Percentiles rank a stretch among this genome's conserved stretches.
These are phyloP conservation scores for Papilio aristodemus DNA, from an alignment of 1,140 invertebrate species.

Conservation along the genomic window DNA sequence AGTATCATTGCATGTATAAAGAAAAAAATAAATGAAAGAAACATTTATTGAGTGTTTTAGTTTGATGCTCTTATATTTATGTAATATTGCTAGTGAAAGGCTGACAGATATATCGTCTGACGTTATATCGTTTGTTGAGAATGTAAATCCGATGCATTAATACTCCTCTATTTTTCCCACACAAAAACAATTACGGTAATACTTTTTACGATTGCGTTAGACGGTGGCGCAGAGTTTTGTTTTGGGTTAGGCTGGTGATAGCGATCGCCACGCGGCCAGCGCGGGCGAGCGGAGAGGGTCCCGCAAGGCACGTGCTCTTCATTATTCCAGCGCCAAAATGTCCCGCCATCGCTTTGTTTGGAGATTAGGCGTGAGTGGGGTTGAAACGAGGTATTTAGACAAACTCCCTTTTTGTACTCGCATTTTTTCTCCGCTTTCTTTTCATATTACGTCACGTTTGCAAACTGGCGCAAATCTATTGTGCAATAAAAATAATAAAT, in stretches of 20 bases:
- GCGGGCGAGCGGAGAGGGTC: slow-evolving; percentile 42
- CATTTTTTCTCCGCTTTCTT: slow-evolving; percentile 35
- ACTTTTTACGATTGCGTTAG: slow-evolving; percentile 19
- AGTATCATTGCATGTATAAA: no score
- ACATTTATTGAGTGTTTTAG: no score
- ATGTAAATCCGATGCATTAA: neutral
- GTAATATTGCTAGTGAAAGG: no score
- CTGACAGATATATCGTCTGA: no score
- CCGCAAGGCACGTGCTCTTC: slow-evolving; percentile 65
- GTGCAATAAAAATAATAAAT: neutral
- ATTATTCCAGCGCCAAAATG: slow-evolving; percentile 78
- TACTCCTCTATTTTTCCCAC: slow-evolving; percentile 23
- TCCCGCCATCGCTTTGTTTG: slow-evolving; percentile 74
- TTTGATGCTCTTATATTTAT: no score
- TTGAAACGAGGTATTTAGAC: slow-evolving; percentile 41
- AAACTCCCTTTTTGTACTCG: slow-evolving; percentile 33
- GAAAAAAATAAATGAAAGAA: no score
- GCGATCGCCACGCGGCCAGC: slow-evolving; percentile 67
- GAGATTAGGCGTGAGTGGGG: slow-evolving; percentile 72
- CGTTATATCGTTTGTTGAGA: neutral
- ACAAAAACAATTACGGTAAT: slow-evolving; percentile 30
- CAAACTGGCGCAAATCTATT: neutral
- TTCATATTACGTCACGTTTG: slow-evolving; percentile 16
- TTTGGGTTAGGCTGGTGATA: slow-evolving; percentile 55
- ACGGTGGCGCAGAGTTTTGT: slow-evolving; percentile 55